Evolutionary conservation across 2,888 invertebrate genomes (phyloP).

Genomic region (Tholera decimalis): DNA sequence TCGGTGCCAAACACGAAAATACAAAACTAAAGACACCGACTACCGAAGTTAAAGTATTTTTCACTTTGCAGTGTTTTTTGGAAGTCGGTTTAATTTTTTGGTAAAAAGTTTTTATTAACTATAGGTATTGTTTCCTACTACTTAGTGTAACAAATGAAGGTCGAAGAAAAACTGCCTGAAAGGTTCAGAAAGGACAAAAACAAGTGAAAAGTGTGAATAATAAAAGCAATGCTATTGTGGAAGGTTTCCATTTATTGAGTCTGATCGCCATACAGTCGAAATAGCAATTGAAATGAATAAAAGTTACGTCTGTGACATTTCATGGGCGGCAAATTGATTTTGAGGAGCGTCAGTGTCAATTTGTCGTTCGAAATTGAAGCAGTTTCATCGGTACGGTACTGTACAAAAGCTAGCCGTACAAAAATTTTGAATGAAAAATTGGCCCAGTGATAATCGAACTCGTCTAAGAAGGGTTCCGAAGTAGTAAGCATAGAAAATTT

Average conservation of each 20-base stretch:
- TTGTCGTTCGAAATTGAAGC: constrained; percentile 12
- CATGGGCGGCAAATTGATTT: constrained; percentile 34
- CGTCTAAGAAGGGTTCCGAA: too few species aligned
- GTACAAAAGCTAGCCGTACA: background rate
- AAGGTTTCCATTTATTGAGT: constrained; percentile 31
- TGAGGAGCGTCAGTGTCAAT: constrained; percentile 18
- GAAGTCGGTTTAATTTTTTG: too few species aligned
- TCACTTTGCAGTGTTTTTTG: too few species aligned
- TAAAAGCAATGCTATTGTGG: constrained; percentile 20
- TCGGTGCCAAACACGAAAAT: too few species aligned
- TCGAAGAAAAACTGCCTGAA: constrained; percentile 18
- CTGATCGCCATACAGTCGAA: constrained; percentile 6
- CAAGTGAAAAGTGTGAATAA: constrained; percentile 16
- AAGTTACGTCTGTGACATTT: constrained; percentile 2
- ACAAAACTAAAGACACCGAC: too few species aligned
- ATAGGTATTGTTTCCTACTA: too few species aligned
- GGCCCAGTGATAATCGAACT: too few species aligned
- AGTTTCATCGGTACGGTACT: constrained; percentile 7
- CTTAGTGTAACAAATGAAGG: constrained; percentile 2
- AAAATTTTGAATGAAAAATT: background rate
- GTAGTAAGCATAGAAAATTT: too few species aligned
- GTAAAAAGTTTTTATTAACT: too few species aligned
- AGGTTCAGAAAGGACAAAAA: constrained; percentile 7
- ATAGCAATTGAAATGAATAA: constrained; percentile 26
- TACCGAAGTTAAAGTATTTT: too few species aligned